These are phyloP conservation scores for Daboia siamensis DNA, from an alignment of 2,113 vertebrate genomes.

Conservation along the genomic window DNA sequence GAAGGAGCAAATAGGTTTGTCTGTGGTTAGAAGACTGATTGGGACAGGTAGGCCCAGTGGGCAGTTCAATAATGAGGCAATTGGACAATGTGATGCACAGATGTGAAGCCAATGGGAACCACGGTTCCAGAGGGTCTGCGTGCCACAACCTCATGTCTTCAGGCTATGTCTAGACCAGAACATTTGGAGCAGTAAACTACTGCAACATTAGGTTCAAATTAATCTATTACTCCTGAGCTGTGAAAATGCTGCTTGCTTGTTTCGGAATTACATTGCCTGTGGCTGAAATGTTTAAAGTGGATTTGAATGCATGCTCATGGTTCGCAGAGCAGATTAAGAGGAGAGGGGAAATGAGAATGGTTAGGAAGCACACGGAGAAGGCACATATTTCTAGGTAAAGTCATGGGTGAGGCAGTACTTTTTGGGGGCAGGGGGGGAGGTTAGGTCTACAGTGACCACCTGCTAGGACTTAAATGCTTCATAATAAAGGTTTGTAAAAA, in stretches of 20 bases:
- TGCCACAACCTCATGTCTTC: slow-evolving; percentile 75
- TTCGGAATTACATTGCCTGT: slow-evolving; percentile 83
- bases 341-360: slow-evolving; percentile 84
- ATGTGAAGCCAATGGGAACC: slow-evolving; percentile 86
- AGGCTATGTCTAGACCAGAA: slow-evolving; percentile 85
- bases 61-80: slow-evolving; percentile 79
- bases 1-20: slow-evolving; percentile 73
- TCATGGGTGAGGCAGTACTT: slow-evolving; percentile 79
- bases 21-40: slow-evolving; percentile 82
- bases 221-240: slow-evolving; percentile 85
- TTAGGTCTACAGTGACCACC: slow-evolving; percentile 79
- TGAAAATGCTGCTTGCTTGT: slow-evolving; percentile 85
- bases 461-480: slow-evolving; percentile 83
- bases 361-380: slow-evolving; percentile 71
- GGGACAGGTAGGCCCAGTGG: slow-evolving; percentile 83
- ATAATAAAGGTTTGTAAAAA: slow-evolving; percentile 84
- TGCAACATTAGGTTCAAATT: slow-evolving; percentile 87
- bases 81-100: slow-evolving; percentile 88
- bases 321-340: slow-evolving; percentile 81
- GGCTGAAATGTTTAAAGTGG: slow-evolving; percentile 82
- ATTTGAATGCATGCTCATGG: slow-evolving; percentile 89
- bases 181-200: slow-evolving; percentile 85
- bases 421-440: slow-evolving; percentile 70
- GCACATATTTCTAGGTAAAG: slow-evolving; percentile 83
- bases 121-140: slow-evolving; percentile 75